Base-by-base conservation (phyloP, 2,888 invertebrate genomes). In the Phragmatobia fuliginosa region DNA sequence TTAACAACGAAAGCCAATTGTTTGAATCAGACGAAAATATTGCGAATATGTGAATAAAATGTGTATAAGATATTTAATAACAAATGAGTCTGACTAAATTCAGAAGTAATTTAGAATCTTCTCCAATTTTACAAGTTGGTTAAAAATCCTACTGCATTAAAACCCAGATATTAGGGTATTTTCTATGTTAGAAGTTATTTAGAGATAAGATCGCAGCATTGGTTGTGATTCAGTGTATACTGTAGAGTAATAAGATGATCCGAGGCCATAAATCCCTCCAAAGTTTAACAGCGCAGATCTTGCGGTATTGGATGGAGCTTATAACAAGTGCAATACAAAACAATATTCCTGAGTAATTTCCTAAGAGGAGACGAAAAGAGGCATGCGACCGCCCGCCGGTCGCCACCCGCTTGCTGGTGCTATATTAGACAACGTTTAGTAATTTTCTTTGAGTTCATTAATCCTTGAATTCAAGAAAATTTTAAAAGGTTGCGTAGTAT, bases 341-440 rank as follows among this genome's bases (percentile, higher is more conserved):
- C 87, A 88, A 88, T 90, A 88, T 86, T 85, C 83, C 81, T 75
- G 68, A 83, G 90, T 88, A 88, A 88, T 90, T 89, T 88, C 85
- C 85, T 85, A 82, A 72, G 82, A 83, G 82, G 79, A 83, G 81
- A 78, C 75, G 69, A 67, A 32, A 58, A 58, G 45, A 32, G 49
- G 58, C 25, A 38, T 18, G 38, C 68, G 71, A 74, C 72, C 79
- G 70, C 76, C 74, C 75, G 72, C 72, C 78, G 70, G 61, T 75
- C 75, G 70, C 60, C 77, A 73, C 74, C 68, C 74, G 75, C 79
- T 78, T 69, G 75, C 73, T 74, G 73, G 67, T 79, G 81, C 80
- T 78, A 76, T 79, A 78, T 76, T 73, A 77, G 80, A 83, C 78
- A 78, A 70, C 75, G 78, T 78, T 85, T 85, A 84, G 80, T 83